These are phyloP conservation scores for Deilephila porcellus DNA, from an alignment of 2,888 invertebrate species.

Conservation along the genomic window DNA sequence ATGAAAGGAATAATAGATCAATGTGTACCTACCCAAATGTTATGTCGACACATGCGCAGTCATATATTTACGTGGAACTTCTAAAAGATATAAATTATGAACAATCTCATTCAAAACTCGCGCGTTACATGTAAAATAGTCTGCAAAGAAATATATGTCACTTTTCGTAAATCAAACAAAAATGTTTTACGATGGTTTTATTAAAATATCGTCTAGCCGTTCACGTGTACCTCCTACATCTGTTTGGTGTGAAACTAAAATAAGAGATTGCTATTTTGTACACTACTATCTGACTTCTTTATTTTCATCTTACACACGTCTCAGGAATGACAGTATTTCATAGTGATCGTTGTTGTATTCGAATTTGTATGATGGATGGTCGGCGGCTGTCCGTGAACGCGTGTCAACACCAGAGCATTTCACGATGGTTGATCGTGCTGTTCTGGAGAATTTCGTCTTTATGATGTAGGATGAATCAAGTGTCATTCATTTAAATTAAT, in stretches of 20 bases:
- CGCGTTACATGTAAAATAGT: no score
- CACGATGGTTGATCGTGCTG: conserved; percentile 2
- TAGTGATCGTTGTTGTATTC: conserved; percentile 1
- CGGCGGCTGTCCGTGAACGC: conserved; percentile 1
- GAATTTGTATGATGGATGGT: conserved; percentile 12
- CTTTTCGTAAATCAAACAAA: not conserved
- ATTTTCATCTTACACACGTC: conserved; percentile 18
- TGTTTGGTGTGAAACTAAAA: not conserved
- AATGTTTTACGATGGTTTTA: conserved; percentile 3
- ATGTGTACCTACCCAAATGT: no score
- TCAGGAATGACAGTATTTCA: not conserved
- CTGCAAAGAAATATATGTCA: not conserved
- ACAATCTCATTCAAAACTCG: no score
- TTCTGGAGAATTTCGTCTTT: not conserved
- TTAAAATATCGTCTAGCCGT: conserved; percentile 9
- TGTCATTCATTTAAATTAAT: not conserved
- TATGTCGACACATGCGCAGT: no score
- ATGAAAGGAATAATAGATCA: no score
- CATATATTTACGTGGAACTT: no score
- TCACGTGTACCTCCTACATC: not conserved
- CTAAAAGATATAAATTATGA: no score
- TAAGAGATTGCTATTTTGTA: conserved; percentile 1
- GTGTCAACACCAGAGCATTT: not conserved
- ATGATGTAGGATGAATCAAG: not conserved
- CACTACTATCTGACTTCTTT: not conserved